These are phyloP conservation scores for Dascyllus trimaculatus DNA, from an alignment of 2,113 vertebrate species.

Conservation along the genomic window DNA sequence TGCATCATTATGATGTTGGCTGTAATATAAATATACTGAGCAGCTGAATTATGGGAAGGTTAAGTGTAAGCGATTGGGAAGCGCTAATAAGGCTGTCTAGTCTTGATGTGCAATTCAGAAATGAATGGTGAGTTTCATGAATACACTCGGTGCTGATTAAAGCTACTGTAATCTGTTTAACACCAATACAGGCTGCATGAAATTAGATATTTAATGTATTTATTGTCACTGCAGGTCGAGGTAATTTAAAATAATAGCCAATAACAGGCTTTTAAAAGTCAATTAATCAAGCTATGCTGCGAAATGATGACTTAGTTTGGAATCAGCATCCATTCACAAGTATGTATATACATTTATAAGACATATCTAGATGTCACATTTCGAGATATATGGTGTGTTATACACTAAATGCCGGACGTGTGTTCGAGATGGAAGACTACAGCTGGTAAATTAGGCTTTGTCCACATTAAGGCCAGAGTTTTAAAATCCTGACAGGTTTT, in stretches of 20 bases:
- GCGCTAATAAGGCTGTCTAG: not conserved
- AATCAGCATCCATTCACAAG: too few species aligned
- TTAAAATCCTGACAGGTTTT: too few species aligned
- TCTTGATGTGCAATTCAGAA: slow-evolving; percentile 1
- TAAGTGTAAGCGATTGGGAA: not conserved
- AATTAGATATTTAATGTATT: not conserved
- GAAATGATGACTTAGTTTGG: too few species aligned
- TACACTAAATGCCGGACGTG: too few species aligned
- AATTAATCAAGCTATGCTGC: too few species aligned
- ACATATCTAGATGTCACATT: too few species aligned
- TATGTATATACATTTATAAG: too few species aligned
- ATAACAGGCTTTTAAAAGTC: too few species aligned
- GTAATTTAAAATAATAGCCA: not conserved
- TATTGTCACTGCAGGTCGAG: not conserved
- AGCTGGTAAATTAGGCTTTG: too few species aligned
- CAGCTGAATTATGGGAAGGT: not conserved
- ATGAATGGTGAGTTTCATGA: not conserved
- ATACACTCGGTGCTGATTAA: not conserved
- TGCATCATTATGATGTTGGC: not conserved
- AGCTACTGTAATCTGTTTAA: not conserved
- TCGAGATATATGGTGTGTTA: too few species aligned
- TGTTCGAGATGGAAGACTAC: too few species aligned
- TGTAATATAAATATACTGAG: not conserved
- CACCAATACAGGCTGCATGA: not conserved
- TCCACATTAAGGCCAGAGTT: too few species aligned